phyloP scores from a whole-genome alignment of 1,140 invertebrate genomes.

The Brachionus manjavacas region DNA sequence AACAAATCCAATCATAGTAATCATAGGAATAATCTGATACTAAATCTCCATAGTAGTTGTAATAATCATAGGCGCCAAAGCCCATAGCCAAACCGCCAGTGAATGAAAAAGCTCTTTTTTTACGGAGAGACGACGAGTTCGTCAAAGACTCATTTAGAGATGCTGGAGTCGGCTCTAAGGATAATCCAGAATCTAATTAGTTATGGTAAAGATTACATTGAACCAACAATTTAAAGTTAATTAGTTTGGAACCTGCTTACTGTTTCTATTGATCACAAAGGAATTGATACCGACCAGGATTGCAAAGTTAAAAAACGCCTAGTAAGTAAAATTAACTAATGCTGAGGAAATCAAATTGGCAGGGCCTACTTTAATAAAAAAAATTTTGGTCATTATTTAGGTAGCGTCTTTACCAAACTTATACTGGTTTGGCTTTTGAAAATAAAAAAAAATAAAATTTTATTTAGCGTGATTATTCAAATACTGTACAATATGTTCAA shows the following conservation, averaged over 20 bases:
- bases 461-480: conserved; percentile 29
- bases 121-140: not conserved
- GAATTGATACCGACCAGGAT: not conserved
- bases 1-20: conserved; percentile 41
- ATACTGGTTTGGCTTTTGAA: conserved; percentile 22
- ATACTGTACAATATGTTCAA: not conserved
- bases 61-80: conserved; percentile 35
- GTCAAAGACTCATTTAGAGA: not conserved
- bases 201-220: not conserved
- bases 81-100: conserved; percentile 25
- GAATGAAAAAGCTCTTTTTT: not conserved
- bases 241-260: conserved; percentile 14
- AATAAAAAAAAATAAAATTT: not conserved
- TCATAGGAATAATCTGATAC: conserved; percentile 34
- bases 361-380: not conserved
- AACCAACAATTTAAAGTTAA: not conserved
- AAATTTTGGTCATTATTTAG: not conserved
- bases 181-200: not conserved
- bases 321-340: not conserved
- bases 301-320: not conserved
- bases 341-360: not conserved
- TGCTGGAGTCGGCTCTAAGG: not conserved
- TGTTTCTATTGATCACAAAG: conserved; percentile 24
- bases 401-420: not conserved
- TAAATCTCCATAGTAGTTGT: conserved; percentile 24